Conservation (phyloP, 2,888 invertebrate genomes). For the Cryptosula pallasiana region DNA sequence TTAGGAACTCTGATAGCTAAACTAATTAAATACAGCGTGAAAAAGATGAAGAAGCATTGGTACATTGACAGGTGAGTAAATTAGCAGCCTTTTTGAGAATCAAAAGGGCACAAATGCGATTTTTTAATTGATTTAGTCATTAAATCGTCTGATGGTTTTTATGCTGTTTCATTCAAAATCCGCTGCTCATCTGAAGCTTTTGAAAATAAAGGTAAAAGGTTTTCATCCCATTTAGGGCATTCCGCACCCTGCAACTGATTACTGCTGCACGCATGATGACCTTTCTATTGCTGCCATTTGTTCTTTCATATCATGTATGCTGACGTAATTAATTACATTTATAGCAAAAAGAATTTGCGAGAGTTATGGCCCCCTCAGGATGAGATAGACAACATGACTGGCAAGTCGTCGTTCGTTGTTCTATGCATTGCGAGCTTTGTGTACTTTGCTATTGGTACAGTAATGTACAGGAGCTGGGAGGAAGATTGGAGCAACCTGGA, state of each 20-base stretch:
- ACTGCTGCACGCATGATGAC: too few relatives aligned
- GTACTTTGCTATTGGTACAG: constrained; percentile 82
- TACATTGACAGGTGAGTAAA: not conserved
- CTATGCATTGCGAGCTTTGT: constrained; percentile 64
- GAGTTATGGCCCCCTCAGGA: constrained; percentile 17
- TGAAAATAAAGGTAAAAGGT: too few relatives aligned
- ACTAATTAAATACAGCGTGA: constrained; percentile 65
- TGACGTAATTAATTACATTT: not conserved
- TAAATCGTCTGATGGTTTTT: too few relatives aligned
- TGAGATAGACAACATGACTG: constrained; percentile 15
- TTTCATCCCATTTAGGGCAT: too few relatives aligned
- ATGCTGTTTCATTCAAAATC: too few relatives aligned
- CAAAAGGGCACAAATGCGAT: too few relatives aligned
- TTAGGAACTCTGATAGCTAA: constrained; percentile 89
- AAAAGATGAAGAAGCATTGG: constrained; percentile 15
- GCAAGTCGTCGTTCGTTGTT: constrained; percentile 34
- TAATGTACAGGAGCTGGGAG: constrained; percentile 61
- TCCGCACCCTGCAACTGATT: too few relatives aligned
- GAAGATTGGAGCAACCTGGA: constrained; percentile 83
- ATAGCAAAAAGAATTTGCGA: constrained; percentile 12
- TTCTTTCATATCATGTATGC: too few relatives aligned
- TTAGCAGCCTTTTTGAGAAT: too few relatives aligned
- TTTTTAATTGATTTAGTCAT: too few relatives aligned
- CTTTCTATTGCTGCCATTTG: too few relatives aligned
- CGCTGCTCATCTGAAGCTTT: too few relatives aligned